Conservation (phyloP, 2,888 invertebrate genomes). For the Watsonalla binaria region DNA sequence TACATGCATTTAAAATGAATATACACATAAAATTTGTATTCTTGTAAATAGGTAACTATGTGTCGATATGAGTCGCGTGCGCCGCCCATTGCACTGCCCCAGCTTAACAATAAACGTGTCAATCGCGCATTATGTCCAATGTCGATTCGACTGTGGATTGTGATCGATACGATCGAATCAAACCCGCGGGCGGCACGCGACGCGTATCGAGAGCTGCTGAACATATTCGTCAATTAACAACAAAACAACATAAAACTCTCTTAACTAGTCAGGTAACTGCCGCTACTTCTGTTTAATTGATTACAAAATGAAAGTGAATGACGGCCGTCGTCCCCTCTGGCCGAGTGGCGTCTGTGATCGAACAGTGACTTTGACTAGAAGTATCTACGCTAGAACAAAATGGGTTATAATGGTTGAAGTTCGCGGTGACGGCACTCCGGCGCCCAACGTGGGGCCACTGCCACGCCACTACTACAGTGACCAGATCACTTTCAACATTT, state of each 20-base stretch:
- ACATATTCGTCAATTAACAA: slow-evolving; percentile 41
- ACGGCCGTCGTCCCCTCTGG: background rate
- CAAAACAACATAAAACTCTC: slow-evolving; percentile 44
- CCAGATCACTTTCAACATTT: too few relatives aligned
- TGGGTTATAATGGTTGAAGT: slow-evolving; percentile 1
- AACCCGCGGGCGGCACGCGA: slow-evolving; percentile 16
- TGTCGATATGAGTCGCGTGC: slow-evolving; percentile 39
- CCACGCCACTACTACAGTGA: background rate
- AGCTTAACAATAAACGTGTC: slow-evolving; percentile 1
- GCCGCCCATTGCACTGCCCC: slow-evolving; percentile 24
- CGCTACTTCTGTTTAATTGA: slow-evolving; percentile 25
- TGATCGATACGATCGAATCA: background rate
- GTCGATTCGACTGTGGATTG: background rate
- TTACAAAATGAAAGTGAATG: background rate
- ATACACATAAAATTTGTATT: slow-evolving; percentile 50
- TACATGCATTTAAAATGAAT: slow-evolving; percentile 53
- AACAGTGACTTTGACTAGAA: slow-evolving; percentile 36
- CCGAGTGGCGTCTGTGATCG: slow-evolving; percentile 18
- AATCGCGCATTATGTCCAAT: background rate
- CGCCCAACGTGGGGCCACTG: background rate
- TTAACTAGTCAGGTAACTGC: slow-evolving; percentile 63
- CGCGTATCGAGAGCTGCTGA: slow-evolving; percentile 50
- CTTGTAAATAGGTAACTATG: slow-evolving; percentile 63
- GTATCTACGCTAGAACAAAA: slow-evolving; percentile 27
- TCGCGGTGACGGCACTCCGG: slow-evolving; percentile 11